These are phyloP conservation scores for Tenualosa ilisha DNA, from an alignment of 2,797 vertebrate genomes.

Conservation along the genomic window DNA sequence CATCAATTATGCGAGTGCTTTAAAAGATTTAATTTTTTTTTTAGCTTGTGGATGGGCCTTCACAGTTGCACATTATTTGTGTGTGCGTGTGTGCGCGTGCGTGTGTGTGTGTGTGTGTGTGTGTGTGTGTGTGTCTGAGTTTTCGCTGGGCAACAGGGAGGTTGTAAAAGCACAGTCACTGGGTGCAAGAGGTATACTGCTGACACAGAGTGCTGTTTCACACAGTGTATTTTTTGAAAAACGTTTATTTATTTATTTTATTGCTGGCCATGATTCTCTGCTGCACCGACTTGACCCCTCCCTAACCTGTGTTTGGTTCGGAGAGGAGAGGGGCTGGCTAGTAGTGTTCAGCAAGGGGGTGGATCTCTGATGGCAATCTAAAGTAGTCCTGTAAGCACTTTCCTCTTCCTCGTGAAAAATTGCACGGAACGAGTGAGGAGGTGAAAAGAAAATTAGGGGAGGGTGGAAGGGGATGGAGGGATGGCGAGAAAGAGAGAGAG, in stretches of 20 bases:
- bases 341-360: neutral
- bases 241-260: neutral
- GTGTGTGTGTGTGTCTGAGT: neutral
- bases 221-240: neutral
- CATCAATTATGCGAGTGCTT: neutral
- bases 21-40: neutral
- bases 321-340: neutral
- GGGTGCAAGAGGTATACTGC: neutral
- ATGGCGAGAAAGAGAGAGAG: constrained; percentile 28
- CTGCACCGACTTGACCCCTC: neutral
- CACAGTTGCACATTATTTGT: neutral
- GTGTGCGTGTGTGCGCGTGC: neutral
- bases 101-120: neutral
- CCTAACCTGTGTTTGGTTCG: neutral
- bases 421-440: constrained; percentile 34
- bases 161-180: constrained; percentile 6
- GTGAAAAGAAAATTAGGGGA: constrained; percentile 29
- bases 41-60: neutral
- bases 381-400: constrained; percentile 23
- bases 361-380: constrained; percentile 19
- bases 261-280: neutral
- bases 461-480: constrained; percentile 32
- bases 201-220: neutral
- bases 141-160: neutral
- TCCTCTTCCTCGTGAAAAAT: constrained; percentile 21